A percentile compares a stretch with the other conserved stretches of the same genome.
Conservation (phyloP, 2,888 invertebrate species). For the Melipona beecheii region DNA sequence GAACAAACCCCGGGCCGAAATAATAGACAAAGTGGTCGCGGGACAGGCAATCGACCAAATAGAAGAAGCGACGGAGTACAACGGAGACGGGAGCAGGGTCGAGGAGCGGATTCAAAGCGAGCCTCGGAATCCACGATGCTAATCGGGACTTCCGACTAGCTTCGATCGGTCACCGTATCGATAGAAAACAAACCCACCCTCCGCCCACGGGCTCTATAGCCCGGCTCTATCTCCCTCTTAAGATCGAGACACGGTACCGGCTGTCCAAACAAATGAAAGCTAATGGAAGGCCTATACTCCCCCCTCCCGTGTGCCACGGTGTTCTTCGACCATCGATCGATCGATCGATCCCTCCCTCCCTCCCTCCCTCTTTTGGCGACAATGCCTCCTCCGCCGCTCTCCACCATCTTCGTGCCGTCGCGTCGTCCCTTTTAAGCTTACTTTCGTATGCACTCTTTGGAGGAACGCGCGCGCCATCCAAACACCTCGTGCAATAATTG, state of each 20-base stretch:
- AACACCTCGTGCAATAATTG: conserved; percentile 36
- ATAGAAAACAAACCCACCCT: conserved; percentile 67
- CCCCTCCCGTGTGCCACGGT: conserved; percentile 35
- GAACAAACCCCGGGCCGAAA: conserved; percentile 21
- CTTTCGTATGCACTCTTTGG: conserved; percentile 37
- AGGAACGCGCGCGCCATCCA: conserved; percentile 1
- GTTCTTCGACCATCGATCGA: conserved; percentile 58
- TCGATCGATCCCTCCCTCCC: conserved; percentile 61
- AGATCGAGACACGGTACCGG: conserved; percentile 69
- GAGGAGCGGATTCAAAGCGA: conserved; percentile 54
- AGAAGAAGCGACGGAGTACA: conserved; percentile 30
- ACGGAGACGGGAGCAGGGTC: conserved; percentile 26
- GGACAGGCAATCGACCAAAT: conserved; percentile 47
- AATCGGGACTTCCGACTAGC: conserved; percentile 61
- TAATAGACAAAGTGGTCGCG: conserved; percentile 46
- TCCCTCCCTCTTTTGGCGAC: conserved; percentile 14
- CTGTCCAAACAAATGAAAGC: conserved; percentile 76
- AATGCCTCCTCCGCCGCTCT: conserved; percentile 7
- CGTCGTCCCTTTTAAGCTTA: conserved; percentile 30
- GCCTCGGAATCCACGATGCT: conserved; percentile 58
- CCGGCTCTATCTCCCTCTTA: conserved; percentile 57
- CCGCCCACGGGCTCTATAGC: conserved; percentile 6
- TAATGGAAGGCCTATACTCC: conserved; percentile 71
- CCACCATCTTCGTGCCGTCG: background rate
- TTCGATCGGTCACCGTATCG: conserved; percentile 62